Percentiles rank a stretch among this genome's conserved stretches.
Evolutionary conservation across 2,113 vertebrate genomes (phyloP).

Genomic region (Galbula dea): DNA sequence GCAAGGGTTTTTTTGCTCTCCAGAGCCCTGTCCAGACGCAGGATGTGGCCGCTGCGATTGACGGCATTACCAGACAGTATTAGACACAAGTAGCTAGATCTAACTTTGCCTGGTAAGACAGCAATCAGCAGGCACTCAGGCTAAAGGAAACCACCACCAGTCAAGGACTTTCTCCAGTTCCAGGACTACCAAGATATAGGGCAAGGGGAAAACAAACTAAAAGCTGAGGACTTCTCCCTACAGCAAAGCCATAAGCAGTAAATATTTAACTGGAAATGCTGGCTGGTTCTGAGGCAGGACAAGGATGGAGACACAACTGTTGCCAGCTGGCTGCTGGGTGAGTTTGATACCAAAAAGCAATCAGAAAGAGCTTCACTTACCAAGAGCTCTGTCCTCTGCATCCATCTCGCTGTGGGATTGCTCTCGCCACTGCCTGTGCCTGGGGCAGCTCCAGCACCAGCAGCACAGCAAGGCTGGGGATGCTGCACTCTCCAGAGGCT

Average conservation of each 20-base stretch:
- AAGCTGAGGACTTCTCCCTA: not conserved
- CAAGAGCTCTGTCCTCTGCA: not conserved
- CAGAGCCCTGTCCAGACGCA: slow-evolving; percentile 9
- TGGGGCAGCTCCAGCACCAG: not conserved
- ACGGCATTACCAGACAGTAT: slow-evolving; percentile 99
- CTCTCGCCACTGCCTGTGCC: not conserved
- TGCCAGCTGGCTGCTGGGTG: not conserved
- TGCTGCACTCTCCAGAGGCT: not conserved
- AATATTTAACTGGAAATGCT: slow-evolving; percentile 14
- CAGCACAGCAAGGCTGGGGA: not conserved
- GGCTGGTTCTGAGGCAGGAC: not conserved
- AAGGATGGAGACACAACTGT: not conserved
- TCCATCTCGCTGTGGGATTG: not conserved
- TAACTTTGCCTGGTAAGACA: slow-evolving; percentile 99
- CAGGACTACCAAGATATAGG: not conserved
- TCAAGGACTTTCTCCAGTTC: not conserved
- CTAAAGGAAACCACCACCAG: not conserved
- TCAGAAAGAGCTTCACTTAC: not conserved
- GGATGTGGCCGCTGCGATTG: slow-evolving; percentile 78
- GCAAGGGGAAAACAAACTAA: no score
- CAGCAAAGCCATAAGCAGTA: not conserved
- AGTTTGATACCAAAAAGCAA: not conserved
- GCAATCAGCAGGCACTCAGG: slow-evolving; percentile 81
- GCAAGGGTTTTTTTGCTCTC: not conserved
- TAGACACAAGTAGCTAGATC: slow-evolving; percentile 92